Base-by-base conservation (phyloP, 2,888 invertebrate genomes). In the Thymelicus lineola region DNA sequence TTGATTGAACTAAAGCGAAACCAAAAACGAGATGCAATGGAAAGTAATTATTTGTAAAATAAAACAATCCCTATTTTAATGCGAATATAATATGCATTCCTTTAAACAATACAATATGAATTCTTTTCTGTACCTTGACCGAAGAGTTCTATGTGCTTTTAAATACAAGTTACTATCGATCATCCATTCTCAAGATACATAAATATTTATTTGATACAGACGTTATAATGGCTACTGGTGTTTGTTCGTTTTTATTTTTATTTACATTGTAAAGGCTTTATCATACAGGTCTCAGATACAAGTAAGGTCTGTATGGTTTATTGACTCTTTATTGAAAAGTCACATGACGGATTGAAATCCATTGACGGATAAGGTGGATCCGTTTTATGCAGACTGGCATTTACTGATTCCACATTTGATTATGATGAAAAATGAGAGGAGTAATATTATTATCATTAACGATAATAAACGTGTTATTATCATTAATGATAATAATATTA, bases 171-270 rank as follows among this genome's bases (percentile, higher is more conserved):
- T 28, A 55, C 35, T 14, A 35, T 17, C 14, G 14, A 35, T 55
- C 35, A 35, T 55, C 14, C 28, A 14, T 55, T 55, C 28, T 55
- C 55, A n/a, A 42, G 20, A 20, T n/a, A 17, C 58, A 50, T 59
- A 53, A 67, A 61, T 53, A 28, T 66, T 67, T 67, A 45, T 61
- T 61, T 67, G 20, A 38, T 61, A 61, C 28, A 35, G 20, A 35
- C 60, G 15, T 46, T 42, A 48, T 60, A 60, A 28, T 53, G 45
- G 67, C 67, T 61, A 60, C 60, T 53, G 53, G 60, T 60, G 15
- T 67, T 67, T 35, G 53, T 53, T 28, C 10, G n/a, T 15, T 36
- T 60, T 66, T 50, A 28, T 59, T 55, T 64, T 64, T 64, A 50
- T 60, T 20, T 38, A 20, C 17, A 57, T 42, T 4, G 20, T n/a